A percentile compares a stretch with the other conserved stretches of the same genome.
phyloP scores from a whole-genome alignment of 2,797 vertebrate genomes.

The Alosa sapidissima region DNA sequence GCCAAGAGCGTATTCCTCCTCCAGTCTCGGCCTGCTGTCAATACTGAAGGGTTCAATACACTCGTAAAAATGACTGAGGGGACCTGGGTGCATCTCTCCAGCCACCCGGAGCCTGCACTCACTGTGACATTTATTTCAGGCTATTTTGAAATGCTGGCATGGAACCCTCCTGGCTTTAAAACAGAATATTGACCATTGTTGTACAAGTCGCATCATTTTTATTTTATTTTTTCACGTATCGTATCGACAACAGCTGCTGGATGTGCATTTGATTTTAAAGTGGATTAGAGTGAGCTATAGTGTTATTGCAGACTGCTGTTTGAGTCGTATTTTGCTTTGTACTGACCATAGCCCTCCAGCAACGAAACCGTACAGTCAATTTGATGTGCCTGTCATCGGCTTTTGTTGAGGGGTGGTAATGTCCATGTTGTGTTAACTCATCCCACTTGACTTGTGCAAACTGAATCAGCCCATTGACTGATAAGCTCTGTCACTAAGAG shows the following conservation, averaged over 20 bases:
- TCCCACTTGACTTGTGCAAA: constrained; percentile 45
- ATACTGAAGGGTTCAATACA: constrained; percentile 68
- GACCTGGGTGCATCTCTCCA: constrained; percentile 37
- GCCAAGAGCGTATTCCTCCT: constrained; percentile 64
- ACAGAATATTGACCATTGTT: neutral
- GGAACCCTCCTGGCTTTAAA: constrained; percentile 1
- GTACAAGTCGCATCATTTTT: neutral
- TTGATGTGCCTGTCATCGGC: constrained; percentile 24
- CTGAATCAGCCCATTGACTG: constrained; percentile 53
- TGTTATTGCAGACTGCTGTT: neutral
- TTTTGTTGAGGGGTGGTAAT: constrained; percentile 26
- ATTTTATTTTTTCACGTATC: too few species aligned
- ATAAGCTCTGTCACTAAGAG: constrained; percentile 56
- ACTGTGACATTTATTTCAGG: constrained; percentile 60
- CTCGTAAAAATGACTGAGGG: constrained; percentile 60
- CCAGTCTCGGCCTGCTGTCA: constrained; percentile 56
- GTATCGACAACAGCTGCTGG: neutral
- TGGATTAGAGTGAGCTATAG: neutral
- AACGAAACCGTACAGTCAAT: neutral
- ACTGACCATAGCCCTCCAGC: neutral
- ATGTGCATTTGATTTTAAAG: neutral
- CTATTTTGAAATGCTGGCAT: constrained; percentile 37
- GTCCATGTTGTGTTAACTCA: constrained; percentile 50
- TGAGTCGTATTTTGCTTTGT: neutral
- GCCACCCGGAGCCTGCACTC: constrained; percentile 35